These are phyloP conservation scores for Leptinotarsa texana DNA, from an alignment of 1,140 invertebrate genomes.

Conservation along the genomic window DNA sequence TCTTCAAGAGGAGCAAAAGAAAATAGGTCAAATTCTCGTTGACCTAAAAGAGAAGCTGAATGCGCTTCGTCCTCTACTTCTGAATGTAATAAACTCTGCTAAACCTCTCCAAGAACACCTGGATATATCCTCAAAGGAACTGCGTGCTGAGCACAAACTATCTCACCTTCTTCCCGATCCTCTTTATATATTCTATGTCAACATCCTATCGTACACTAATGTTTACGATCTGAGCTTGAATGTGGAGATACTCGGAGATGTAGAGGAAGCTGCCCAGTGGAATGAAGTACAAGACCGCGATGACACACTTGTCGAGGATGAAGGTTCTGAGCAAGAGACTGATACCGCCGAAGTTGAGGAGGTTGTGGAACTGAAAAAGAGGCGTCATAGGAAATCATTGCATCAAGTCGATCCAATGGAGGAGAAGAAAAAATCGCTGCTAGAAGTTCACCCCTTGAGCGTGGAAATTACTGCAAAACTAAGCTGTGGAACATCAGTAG, in stretches of 20 bases:
- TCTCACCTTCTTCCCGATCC: constrained; percentile 79
- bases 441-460: constrained; percentile 75
- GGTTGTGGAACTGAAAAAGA: constrained; percentile 58
- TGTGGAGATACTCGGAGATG: constrained; percentile 74
- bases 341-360: constrained; percentile 65
- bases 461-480: constrained; percentile 66
- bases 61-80: constrained; percentile 79
- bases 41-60: constrained; percentile 80
- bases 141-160: constrained; percentile 72
- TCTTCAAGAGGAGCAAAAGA: constrained; percentile 76
- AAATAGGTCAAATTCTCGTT: constrained; percentile 67
- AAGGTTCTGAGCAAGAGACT: constrained; percentile 65
- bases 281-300: constrained; percentile 55
- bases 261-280: constrained; percentile 76
- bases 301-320: constrained; percentile 34
- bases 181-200: constrained; percentile 87
- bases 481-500: constrained; percentile 63
- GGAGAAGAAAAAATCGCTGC: constrained; percentile 69
- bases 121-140: constrained; percentile 77
- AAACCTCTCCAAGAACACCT: constrained; percentile 90
- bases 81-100: constrained; percentile 74
- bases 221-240: constrained; percentile 61
- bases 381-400: constrained; percentile 63
- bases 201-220: constrained; percentile 81
- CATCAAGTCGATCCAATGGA: constrained; percentile 59